Evolutionary conservation across 2,797 vertebrate species (phyloP).

Genomic region (Alauda arvensis): DNA sequence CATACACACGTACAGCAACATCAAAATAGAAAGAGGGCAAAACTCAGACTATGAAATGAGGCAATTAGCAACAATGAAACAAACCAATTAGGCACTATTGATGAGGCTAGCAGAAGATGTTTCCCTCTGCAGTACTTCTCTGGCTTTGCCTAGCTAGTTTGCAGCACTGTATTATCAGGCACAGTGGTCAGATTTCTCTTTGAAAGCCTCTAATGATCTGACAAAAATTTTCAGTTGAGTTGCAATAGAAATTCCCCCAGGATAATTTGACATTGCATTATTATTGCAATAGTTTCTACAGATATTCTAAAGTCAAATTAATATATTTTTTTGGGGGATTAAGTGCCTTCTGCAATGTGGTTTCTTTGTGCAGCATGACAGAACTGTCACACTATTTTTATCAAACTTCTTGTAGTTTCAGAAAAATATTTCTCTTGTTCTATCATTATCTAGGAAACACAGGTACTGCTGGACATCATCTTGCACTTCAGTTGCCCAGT

Average conservation of each 20-base stretch:
- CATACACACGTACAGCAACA: neutral
- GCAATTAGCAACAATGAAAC: neutral
- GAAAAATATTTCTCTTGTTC: neutral
- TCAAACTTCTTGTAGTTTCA: neutral
- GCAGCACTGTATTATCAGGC: neutral
- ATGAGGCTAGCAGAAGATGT: neutral
- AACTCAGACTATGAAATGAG: neutral
- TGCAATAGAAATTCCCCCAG: conserved; percentile 36
- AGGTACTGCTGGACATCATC: neutral
- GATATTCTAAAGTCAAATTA: conserved; percentile 47
- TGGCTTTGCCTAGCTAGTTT: conserved; percentile 7
- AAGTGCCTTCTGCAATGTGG: neutral
- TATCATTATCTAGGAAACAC: neutral
- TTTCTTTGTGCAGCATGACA: neutral
- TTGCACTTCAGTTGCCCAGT: neutral
- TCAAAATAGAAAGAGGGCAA: neutral
- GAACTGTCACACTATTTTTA: neutral
- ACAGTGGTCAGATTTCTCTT: conserved; percentile 32
- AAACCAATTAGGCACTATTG: neutral
- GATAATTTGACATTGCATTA: conserved; percentile 40
- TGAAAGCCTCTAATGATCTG: conserved; percentile 36
- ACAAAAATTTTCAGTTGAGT: conserved; percentile 25
- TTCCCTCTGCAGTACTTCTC: neutral
- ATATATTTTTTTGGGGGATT: neutral
- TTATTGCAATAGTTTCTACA: conserved; percentile 36